Evolutionary conservation across 2,888 invertebrate species (phyloP).

Genomic region (Trachelus stipa): DNA sequence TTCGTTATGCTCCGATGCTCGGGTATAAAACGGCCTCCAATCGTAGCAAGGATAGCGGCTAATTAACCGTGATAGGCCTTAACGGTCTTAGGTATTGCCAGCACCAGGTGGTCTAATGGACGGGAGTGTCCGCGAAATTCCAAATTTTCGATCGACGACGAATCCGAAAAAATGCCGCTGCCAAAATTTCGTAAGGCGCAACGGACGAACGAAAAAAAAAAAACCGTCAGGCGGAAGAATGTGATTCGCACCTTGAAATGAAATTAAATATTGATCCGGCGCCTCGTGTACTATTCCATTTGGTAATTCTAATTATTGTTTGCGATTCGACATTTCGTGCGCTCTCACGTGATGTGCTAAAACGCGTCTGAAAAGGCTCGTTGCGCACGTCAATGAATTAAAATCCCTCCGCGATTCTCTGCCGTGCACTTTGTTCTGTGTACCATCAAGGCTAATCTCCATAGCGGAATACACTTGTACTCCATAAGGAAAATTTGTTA

Average conservation of each 20-base stretch:
- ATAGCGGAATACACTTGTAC: background rate
- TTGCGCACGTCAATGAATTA: conserved; percentile 1
- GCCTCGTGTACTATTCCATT: conserved; percentile 9
- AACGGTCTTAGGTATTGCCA: conserved; percentile 34
- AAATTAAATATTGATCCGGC: conserved; percentile 7
- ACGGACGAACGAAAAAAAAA: background rate
- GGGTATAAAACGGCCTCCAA: conserved; percentile 45
- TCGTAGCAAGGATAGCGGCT: conserved; percentile 47
- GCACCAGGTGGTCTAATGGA: conserved; percentile 44
- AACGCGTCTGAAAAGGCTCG: conserved; percentile 21
- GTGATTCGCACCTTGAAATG: background rate
- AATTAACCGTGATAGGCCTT: conserved; percentile 53
- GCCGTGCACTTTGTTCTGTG: background rate
- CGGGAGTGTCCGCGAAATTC: background rate
- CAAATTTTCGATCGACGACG: background rate
- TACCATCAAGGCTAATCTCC: background rate
- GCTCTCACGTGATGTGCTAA: conserved; percentile 36
- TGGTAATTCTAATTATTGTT: conserved; percentile 27
- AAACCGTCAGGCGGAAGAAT: background rate
- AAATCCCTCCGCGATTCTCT: background rate
- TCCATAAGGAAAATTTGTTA: background rate
- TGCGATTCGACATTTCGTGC: conserved; percentile 21
- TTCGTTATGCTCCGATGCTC: conserved; percentile 50
- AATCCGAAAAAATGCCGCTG: background rate
- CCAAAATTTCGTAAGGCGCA: background rate